Conservation (phyloP, 2,113 vertebrate genomes). For the Bos javanicus region DNA sequence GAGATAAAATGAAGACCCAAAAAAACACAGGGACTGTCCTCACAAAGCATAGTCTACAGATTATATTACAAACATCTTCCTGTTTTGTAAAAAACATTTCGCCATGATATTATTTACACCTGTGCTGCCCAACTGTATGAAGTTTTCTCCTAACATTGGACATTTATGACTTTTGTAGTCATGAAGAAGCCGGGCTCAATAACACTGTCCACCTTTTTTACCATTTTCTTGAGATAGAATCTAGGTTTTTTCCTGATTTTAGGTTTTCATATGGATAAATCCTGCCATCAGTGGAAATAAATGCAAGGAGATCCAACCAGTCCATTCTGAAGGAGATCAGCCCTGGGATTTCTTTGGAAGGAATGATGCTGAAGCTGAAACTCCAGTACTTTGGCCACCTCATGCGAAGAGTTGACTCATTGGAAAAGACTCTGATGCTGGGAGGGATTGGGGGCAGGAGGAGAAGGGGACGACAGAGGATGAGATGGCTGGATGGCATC, state of each 20-base stretch:
- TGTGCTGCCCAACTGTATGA: neutral
- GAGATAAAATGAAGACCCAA: neutral
- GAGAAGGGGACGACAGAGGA: too few species aligned
- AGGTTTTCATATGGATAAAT: neutral
- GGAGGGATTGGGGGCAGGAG: too few species aligned
- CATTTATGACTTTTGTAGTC: neutral
- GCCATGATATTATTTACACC: neutral
- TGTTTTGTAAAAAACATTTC: neutral
- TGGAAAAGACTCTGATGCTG: too few species aligned
- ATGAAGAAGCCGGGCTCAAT: neutral
- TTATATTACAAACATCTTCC: neutral
- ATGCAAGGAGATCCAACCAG: too few species aligned
- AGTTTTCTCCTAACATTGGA: neutral
- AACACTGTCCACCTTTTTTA: neutral
- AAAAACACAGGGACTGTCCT: neutral
- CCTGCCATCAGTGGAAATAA: neutral
- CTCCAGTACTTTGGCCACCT: too few species aligned
- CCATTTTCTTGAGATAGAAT: neutral
- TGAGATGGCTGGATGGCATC: too few species aligned
- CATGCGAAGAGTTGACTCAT: too few species aligned
- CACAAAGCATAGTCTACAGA: neutral
- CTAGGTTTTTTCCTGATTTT: neutral
- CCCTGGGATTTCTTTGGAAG: too few species aligned
- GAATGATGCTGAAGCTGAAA: too few species aligned
- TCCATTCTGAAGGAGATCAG: too few species aligned